Conservation (phyloP, 2,113 vertebrate genomes). For the Coptodon bakossiorum region DNA sequence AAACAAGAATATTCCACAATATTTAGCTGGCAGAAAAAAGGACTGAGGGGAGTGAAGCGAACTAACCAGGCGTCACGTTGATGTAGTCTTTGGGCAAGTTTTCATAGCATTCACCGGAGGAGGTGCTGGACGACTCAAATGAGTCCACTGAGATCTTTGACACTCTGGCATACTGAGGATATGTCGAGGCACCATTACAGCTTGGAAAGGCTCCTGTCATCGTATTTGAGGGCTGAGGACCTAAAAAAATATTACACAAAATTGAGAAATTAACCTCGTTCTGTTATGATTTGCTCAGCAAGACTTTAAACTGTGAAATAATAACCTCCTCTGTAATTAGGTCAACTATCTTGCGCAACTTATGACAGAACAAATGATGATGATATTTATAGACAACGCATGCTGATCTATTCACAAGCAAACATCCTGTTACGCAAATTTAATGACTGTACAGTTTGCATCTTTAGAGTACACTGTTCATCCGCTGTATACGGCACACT, state of each 20-base stretch:
- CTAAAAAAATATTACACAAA: background rate
- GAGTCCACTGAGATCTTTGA: constrained; percentile 55
- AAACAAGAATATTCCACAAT: fast-evolving
- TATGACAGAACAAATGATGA: background rate
- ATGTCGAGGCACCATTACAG: fast-evolving
- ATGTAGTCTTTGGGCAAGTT: background rate
- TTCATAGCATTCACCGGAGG: constrained; percentile 60
- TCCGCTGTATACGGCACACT: fast-evolving
- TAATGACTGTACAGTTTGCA: background rate
- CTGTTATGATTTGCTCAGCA: background rate
- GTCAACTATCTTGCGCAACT: background rate
- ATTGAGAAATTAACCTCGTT: fast-evolving
- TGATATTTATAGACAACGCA: background rate
- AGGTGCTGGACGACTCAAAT: constrained; percentile 63
- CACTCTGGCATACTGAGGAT: background rate
- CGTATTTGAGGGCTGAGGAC: background rate
- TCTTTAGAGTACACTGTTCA: background rate
- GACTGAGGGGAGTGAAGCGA: background rate
- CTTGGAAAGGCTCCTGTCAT: fast-evolving
- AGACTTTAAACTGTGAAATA: background rate
- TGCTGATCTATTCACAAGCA: background rate
- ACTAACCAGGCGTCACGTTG: background rate
- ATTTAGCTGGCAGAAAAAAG: background rate
- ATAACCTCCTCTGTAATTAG: background rate
- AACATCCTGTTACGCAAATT: background rate